These are phyloP conservation scores for Aldabrachelys gigantea DNA, from an alignment of 2,113 vertebrate genomes.

Conservation along the genomic window DNA sequence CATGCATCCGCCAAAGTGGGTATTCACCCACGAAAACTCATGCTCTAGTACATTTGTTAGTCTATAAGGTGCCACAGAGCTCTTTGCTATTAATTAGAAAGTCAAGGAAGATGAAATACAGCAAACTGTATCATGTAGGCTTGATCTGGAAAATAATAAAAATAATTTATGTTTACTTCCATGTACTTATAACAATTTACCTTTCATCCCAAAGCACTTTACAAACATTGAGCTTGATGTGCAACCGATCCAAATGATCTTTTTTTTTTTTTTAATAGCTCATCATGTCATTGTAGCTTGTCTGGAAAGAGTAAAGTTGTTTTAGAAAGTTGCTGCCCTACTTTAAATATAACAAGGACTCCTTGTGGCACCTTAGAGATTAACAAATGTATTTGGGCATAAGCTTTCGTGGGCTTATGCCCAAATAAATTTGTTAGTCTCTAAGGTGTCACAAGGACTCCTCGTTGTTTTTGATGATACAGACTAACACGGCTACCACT, in stretches of 20 bases:
- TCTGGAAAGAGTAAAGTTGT: neutral
- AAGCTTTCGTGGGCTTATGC: no score
- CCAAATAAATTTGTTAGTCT: no score
- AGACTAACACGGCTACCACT: neutral
- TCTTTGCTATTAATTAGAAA: neutral
- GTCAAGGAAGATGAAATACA: neutral
- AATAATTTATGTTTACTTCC: neutral
- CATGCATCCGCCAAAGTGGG: no score
- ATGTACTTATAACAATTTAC: neutral
- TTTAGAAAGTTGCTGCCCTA: neutral
- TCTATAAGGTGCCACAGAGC: no score
- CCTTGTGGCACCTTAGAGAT: no score
- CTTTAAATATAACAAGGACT: neutral
- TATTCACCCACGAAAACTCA: no score
- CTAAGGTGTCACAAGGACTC: no score
- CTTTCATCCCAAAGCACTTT: neutral
- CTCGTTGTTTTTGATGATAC: no score
- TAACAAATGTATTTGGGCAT: no score
- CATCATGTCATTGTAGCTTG: fast-evolving
- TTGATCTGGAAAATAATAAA: neutral
- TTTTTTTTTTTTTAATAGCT: neutral
- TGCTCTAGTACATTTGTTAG: no score
- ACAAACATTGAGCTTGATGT: neutral
- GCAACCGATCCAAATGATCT: neutral
- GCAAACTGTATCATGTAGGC: neutral